Evolutionary conservation across 2,888 invertebrate species (phyloP).

Genomic region (Drosophila acutilabella): DNA sequence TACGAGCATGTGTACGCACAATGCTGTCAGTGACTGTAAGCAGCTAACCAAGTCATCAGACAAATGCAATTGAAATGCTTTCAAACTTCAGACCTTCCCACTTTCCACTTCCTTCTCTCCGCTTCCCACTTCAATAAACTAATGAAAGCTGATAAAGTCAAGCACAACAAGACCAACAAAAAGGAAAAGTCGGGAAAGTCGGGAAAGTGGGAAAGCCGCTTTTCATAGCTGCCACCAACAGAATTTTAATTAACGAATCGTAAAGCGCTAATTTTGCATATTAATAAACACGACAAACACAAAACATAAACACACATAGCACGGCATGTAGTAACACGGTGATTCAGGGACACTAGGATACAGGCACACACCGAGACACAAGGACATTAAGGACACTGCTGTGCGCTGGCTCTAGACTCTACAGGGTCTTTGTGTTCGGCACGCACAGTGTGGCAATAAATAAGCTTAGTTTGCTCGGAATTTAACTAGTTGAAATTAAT

Average conservation of each 20-base stretch:
- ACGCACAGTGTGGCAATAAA: conserved; percentile 69
- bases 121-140: conserved; percentile 43
- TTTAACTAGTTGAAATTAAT: conserved; percentile 73
- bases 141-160: conserved; percentile 55
- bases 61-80: conserved; percentile 36
- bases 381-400: conserved; percentile 26
- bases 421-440: conserved; percentile 21
- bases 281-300: conserved; percentile 63
- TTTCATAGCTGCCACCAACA: conserved; percentile 39
- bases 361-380: conserved; percentile 25
- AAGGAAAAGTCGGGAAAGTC: neutral
- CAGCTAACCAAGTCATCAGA: conserved; percentile 29
- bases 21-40: conserved; percentile 19
- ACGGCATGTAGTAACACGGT: conserved; percentile 11
- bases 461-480: conserved; percentile 44
- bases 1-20: conserved; percentile 18
- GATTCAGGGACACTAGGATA: conserved; percentile 5
- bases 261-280: conserved; percentile 78
- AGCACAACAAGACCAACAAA: neutral
- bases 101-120: neutral
- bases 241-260: conserved; percentile 79
- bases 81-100: neutral
- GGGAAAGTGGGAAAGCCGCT: neutral
- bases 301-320: conserved; percentile 5
- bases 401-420: conserved; percentile 12